A percentile compares a stretch with the other conserved stretches of the same genome.
Evolutionary conservation across 2,113 vertebrate species (phyloP).

Genomic region (Datnioides undecimradiatus): DNA sequence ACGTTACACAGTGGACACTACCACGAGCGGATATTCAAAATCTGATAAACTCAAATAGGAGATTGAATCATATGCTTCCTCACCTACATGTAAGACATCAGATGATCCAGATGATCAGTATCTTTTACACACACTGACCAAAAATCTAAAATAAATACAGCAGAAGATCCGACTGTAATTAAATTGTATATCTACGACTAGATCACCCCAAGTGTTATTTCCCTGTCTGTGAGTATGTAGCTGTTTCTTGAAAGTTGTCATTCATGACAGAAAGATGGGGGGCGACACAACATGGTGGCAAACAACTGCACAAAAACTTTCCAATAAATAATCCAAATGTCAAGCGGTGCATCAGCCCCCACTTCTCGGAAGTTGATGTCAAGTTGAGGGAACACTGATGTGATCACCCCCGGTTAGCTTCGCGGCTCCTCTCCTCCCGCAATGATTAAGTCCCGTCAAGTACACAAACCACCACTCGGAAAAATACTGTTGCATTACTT

Average conservation of each 20-base stretch:
- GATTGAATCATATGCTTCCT: neutral
- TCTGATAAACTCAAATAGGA: neutral
- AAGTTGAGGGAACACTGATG: constrained; percentile 10
- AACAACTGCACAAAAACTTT: accelerated
- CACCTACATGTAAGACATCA: neutral
- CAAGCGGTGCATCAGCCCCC: neutral
- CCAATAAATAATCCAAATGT: neutral
- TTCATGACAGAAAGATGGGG: neutral
- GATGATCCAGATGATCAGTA: neutral
- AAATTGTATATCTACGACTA: too few species aligned
- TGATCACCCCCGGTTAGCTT: constrained; percentile 23
- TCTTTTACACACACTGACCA: neutral
- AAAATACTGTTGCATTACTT: neutral
- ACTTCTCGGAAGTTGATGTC: constrained; percentile 54
- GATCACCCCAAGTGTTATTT: neutral
- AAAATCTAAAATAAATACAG: neutral
- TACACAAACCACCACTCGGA: neutral
- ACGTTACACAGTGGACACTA: neutral
- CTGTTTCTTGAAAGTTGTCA: neutral
- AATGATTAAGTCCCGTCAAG: neutral
- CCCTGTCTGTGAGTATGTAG: neutral
- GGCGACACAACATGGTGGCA: neutral
- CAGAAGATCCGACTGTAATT: neutral
- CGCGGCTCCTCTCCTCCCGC: neutral
- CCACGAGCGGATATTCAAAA: neutral